Evolutionary conservation across 1,140 invertebrate genomes (phyloP).

Genomic region (Microvelia longipes): DNA sequence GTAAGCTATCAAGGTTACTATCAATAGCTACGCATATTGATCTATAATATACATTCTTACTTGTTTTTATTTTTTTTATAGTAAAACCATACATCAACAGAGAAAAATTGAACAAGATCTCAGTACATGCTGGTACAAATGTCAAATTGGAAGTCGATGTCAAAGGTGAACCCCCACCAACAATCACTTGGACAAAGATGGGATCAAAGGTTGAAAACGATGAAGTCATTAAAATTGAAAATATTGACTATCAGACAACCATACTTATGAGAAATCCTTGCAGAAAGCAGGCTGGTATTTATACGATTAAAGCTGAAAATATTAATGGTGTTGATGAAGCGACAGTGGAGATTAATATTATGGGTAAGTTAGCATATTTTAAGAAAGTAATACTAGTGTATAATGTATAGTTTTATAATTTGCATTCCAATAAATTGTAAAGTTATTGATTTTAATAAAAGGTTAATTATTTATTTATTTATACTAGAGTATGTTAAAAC

Average conservation of each 20-base stretch:
- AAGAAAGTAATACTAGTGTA: neutral
- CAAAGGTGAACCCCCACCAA: conserved; percentile 88
- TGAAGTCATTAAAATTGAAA: conserved; percentile 58
- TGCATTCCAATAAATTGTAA: too few relatives aligned
- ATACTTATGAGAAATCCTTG: conserved; percentile 63
- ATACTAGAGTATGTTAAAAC: too few relatives aligned
- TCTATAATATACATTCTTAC: too few relatives aligned
- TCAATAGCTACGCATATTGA: too few relatives aligned
- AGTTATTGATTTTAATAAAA: too few relatives aligned
- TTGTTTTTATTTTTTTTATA: too few relatives aligned
- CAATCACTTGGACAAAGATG: conserved; percentile 71
- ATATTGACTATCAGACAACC: conserved; percentile 86
- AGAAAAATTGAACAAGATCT: conserved; percentile 75
- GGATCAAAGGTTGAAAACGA: conserved; percentile 44
- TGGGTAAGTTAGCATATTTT: conserved; percentile 51
- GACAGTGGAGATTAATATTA: conserved; percentile 80
- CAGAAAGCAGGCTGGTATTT: conserved; percentile 74
- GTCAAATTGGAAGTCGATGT: conserved; percentile 88
- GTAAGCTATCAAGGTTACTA: too few relatives aligned
- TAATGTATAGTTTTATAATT: too few relatives aligned
- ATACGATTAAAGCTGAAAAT: conserved; percentile 83
- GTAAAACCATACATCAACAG: conserved; percentile 83
- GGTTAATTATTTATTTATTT: too few relatives aligned
- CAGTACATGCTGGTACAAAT: conserved; percentile 75
- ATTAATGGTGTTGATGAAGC: conserved; percentile 84